Conservation (phyloP, 2,113 vertebrate species). For the Prietella phreatophila region DNA sequence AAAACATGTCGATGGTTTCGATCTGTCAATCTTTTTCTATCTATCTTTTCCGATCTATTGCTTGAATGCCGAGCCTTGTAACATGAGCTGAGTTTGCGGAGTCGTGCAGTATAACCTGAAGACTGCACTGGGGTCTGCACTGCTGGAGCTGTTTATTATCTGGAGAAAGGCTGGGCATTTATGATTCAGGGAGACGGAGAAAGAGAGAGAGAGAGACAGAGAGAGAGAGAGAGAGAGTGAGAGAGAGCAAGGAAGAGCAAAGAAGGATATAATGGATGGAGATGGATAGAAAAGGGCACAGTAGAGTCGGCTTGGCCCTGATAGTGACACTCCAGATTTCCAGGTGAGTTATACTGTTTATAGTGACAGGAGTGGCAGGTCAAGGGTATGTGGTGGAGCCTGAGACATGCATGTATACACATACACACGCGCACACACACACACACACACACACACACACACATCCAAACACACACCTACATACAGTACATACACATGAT, state of each 20-base stretch:
- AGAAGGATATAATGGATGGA: neutral
- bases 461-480: neutral
- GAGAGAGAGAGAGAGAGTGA: no score
- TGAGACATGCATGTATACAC: neutral
- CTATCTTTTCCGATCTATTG: neutral
- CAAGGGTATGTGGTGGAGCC: neutral
- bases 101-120: neutral
- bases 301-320: slow-evolving; percentile 3
- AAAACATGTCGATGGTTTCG: neutral
- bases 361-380: slow-evolving; percentile 1
- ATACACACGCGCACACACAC: neutral
- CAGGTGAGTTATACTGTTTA: slow-evolving; percentile 35
- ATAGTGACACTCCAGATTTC: neutral
- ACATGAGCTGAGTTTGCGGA: neutral
- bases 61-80: neutral
- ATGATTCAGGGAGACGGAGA: neutral
- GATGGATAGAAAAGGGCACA: neutral
- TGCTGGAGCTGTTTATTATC: slow-evolving; percentile 19
- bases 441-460: neutral
- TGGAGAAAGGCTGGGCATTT: neutral
- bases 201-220: no score
- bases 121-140: neutral
- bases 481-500: neutral
- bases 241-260: neutral
- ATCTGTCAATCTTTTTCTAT: neutral